Base-by-base conservation (phyloP, 2,888 invertebrate species). In the Nomada hirtipes region DNA sequence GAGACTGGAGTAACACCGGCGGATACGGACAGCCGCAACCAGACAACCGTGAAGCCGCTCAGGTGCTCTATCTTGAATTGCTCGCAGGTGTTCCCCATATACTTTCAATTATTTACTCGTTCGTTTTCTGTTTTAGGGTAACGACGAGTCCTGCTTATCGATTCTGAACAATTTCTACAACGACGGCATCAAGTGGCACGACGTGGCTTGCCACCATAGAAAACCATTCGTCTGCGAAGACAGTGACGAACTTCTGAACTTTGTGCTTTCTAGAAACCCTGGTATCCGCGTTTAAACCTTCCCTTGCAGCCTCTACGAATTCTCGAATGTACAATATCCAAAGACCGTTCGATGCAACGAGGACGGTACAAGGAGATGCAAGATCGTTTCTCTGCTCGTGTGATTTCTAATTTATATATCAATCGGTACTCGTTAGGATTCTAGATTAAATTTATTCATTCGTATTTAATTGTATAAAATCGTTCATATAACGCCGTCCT, bases 151-250 rank as follows among this genome's bases (percentile, higher is more conserved):
- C 59, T 98, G 98, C 93, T 93, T 98, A 91, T 97, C 98, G 75
- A 97, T 98, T 89, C 94, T 98, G 92, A 98, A 98, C 95, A 98
- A 98, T 94, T 98, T 98, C 95, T 98, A 98, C 95, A 97, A 97
- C 91, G 98, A 98, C 91, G 98, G 98, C 23, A 96, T 98, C 76
- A 97, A 97, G 94, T 98, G 98, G 98, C 98, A 98, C 93, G 95
- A 98, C 93, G 98, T 98, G 47, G 98, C 98, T 79, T 98, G 98
- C 93, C 98, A 98, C 92, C 98, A 98, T 93, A 96, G 96, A 92
- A 98, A 98, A 93, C 96, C 98, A 0, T 97, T 97, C 94, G 97
- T 98, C 44, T 98, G 98, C 93, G 98, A 98, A 94, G 98, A 98
- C 95, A 97, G 97, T 93, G 98, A 98, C 91, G 97, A 98, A 93